Evolutionary conservation across 2,888 invertebrate species (phyloP), one percentile per base, ranked within the genome.

Genomic region (Leptothorax acervorum): DNA sequence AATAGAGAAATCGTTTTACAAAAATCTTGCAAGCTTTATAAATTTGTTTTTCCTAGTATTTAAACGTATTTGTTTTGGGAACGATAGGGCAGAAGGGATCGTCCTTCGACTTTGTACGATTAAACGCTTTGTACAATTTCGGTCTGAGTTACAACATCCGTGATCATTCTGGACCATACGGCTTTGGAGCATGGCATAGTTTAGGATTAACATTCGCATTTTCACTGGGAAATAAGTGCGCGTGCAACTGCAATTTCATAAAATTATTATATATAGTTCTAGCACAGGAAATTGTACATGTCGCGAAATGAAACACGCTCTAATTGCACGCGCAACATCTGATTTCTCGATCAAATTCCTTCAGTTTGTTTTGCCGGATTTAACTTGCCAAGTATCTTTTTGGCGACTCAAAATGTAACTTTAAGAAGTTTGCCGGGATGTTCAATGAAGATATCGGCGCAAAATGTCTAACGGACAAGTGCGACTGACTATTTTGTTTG

Each of bases 1-100:
- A 79, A 71, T 79, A 60, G 71, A 60, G 71, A 79, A 71, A 71
- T 45, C 1, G 45, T 60, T 83, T 60, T 83, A 82, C 75, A 86
- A 89, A 89, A 90, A 88, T 82, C 85, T 86, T 76, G 63, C 45
- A 88, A 79, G 85, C 74, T 78, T 66, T 31, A 75, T 60, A 68
- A 48, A 66, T 48, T 48, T 45, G 23, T 35, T 23, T 57, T 31
- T 18, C 57, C 45, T 48, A 39, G 31, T 65, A 39, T 75, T 63
- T 15, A 57, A 23, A 48, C 23, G 51, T 71, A 70, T 45, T 70
- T 68, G 45, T 35, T 66, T 35, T 31, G 39, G 53, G 51, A 53
- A 70, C 53, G 51, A 60, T 15, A 39, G 60, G 48, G 39, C 48
- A 60, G 48, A 71, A 79, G 45, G 65, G 39, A 78, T 68, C 78